Conservation (phyloP, 2,797 vertebrate species). For the Sebastes itinus region DNA sequence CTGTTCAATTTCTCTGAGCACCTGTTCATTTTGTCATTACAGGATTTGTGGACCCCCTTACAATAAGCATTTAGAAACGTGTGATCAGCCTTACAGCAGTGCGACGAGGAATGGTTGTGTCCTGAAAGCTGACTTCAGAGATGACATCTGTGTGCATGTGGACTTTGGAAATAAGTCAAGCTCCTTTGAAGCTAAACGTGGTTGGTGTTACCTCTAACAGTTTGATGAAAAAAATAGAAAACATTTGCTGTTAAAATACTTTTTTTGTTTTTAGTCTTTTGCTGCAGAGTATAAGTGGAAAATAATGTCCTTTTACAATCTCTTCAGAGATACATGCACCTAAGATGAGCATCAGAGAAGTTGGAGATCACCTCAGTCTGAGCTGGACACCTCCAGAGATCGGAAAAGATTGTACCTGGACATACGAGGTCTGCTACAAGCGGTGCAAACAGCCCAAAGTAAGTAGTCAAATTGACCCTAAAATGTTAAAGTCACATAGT, state of each 20-base stretch:
- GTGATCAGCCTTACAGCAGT: background rate
- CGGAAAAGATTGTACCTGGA: accelerated
- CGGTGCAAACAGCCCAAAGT: constrained; percentile 1
- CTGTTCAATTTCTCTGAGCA: background rate
- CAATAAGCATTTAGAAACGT: accelerated
- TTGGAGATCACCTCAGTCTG: background rate
- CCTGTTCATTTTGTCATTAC: background rate
- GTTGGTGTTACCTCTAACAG: constrained; percentile 33
- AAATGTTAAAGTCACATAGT: background rate
- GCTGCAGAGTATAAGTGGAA: background rate
- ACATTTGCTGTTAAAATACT: background rate
- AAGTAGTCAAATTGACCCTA: background rate
- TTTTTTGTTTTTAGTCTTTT: background rate
- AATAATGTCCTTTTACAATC: background rate
- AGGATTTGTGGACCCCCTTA: accelerated
- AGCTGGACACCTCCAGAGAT: background rate
- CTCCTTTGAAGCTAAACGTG: background rate
- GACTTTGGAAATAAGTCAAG: background rate
- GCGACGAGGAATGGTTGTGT: constrained; percentile 10
- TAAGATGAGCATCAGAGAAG: background rate
- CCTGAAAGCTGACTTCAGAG: accelerated
- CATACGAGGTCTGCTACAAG: background rate
- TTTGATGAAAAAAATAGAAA: background rate
- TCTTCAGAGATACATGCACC: constrained; percentile 30
- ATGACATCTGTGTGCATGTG: background rate